Base-by-base conservation (phyloP, 2,888 invertebrate genomes). In the Cancer borealis region DNA sequence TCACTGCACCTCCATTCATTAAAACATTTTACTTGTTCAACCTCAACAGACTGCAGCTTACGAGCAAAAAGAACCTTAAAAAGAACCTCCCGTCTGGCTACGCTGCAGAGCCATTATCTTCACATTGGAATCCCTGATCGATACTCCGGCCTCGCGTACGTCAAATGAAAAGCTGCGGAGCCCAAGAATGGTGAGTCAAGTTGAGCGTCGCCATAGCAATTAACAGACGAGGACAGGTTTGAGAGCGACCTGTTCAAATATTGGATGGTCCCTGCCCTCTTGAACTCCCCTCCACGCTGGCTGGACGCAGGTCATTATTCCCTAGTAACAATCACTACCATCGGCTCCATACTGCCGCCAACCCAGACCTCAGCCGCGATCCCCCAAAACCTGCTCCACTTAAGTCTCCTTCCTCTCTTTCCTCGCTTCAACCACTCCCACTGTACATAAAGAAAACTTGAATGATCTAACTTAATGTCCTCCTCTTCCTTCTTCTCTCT, bases 161-260 rank as follows among this genome's bases (percentile, higher is more conserved):
- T 84, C 14, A 84, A 84, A 84, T 84, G 84, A 84, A 84, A 84
- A 84, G 84, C 84, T 39, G 84, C 30, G 84, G 84, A 17, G 84
- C 39, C 84, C 30, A 84, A 84, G 84, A 84, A 84, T 39, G 84
- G 84, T 14, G 84, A 84, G 3, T 84, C 84, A 84, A 39, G 84
- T 84, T 84, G 12, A 84, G 39, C 84, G 84, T 84, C 39, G 84
- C 84, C 39, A 84, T 39, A 84, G 84, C 84, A 84, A 84, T 84
- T 84, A 84, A 84, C 39, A 39, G 39, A 30, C 10, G 84, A 84
- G 84, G 84, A 84, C 39, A 84, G 84, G 30, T 14, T 84, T 39
- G 84, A 84, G 84, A 39, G 84, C 84, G 84, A 84, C 39, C 84
- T 84, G 84, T 84, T 84, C 84, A 84, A 84, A 84, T 84, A 84